phyloP scores from a whole-genome alignment of 2,113 vertebrate species.

The Periophthalmodon schlosseri region DNA sequence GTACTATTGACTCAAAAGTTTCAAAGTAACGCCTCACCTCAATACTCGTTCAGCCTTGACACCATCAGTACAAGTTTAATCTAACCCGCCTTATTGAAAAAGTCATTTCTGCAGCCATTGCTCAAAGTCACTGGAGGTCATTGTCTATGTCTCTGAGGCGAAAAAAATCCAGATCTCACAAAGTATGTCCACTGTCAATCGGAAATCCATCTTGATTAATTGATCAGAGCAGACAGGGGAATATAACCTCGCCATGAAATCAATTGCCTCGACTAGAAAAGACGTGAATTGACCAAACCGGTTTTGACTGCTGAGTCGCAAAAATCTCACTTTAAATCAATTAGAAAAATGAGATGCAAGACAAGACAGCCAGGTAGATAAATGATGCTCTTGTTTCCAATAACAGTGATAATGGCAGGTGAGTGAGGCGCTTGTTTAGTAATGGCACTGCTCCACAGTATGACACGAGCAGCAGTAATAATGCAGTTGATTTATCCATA shows the following conservation, averaged over 20 bases:
- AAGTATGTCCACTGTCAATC: conserved; percentile 56
- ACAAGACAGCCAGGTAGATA: conserved; percentile 24
- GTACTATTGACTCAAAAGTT: neutral
- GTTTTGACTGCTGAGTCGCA: conserved; percentile 59
- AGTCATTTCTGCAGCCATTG: conserved; percentile 26
- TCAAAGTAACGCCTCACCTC: neutral
- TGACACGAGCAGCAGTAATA: conserved; percentile 34
- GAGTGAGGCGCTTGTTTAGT: conserved; percentile 37
- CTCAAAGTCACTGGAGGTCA: conserved; percentile 47
- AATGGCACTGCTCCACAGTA: conserved; percentile 23
- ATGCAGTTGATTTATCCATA: conserved; percentile 32
- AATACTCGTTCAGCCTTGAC: neutral
- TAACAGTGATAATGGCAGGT: conserved; percentile 34
- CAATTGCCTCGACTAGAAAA: conserved; percentile 51
- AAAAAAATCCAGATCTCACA: conserved; percentile 50
- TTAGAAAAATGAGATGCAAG: conserved; percentile 58
- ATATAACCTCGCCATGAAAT: conserved; percentile 59
- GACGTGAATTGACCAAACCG: conserved; percentile 51
- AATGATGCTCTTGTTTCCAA: conserved; percentile 48
- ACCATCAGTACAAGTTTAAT: conserved; percentile 1
- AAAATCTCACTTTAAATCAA: conserved; percentile 56
- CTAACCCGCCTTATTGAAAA: conserved; percentile 10
- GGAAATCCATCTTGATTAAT: conserved; percentile 75
- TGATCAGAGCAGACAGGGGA: conserved; percentile 64
- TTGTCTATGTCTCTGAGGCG: conserved; percentile 56